phyloP scores from a whole-genome alignment of 2,888 invertebrate species.

The Chloromyia formosa region DNA sequence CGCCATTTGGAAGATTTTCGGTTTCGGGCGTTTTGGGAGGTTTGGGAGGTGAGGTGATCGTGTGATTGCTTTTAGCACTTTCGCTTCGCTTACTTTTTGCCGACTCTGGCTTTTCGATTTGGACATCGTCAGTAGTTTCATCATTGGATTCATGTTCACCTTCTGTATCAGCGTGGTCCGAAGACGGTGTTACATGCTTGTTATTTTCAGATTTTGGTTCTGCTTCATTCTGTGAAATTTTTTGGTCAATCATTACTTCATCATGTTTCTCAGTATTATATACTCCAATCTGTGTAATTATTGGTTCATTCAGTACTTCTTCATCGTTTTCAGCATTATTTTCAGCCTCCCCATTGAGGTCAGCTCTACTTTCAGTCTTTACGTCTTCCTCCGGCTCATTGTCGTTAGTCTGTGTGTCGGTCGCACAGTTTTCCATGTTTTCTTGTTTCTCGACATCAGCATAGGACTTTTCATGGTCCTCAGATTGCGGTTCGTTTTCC shows the following conservation, averaged over 20 bases:
- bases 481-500: not conserved
- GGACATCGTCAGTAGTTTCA: not conserved
- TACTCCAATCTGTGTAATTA: not conserved
- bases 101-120: constrained; percentile 23
- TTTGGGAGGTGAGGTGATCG: not conserved
- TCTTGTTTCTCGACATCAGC: constrained; percentile 32
- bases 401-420: not conserved
- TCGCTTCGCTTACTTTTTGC: not conserved
- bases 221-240: no score
- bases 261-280: not conserved
- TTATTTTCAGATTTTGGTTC: no score
- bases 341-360: constrained; percentile 42
- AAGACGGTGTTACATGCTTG: no score
- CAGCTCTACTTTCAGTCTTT: constrained; percentile 53
- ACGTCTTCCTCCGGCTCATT: constrained; percentile 50
- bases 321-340: not conserved
- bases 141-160: constrained; percentile 26
- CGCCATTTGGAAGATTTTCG: constrained; percentile 46
- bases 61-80: no score
- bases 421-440: constrained; percentile 49
- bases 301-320: not conserved
- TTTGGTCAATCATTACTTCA: no score
- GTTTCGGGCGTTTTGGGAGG: not conserved
- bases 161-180: not conserved
- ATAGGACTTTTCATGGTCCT: constrained; percentile 9